Evolutionary conservation across 2,113 vertebrate species (phyloP).

Genomic region (Oxyruncus cristatus): DNA sequence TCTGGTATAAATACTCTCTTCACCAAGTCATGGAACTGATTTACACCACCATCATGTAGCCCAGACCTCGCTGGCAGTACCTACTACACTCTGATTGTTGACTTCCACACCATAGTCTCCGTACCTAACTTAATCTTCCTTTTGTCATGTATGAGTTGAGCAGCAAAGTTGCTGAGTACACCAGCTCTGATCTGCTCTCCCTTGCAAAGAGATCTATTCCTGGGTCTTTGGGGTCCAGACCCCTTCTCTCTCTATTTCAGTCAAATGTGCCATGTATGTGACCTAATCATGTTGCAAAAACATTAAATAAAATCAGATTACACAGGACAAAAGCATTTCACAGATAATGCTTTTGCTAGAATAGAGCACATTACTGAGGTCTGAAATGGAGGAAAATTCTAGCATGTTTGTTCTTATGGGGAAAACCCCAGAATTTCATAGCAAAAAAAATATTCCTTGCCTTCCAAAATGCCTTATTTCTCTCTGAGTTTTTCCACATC

Average conservation of each 20-base stretch:
- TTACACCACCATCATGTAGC: background rate
- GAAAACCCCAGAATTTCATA: background rate
- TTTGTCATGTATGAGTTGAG: background rate
- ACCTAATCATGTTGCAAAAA: background rate
- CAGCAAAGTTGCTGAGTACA: background rate
- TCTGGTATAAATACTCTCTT: background rate
- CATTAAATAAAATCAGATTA: background rate
- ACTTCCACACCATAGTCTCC: background rate
- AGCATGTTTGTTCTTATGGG: background rate
- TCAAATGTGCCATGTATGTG: background rate
- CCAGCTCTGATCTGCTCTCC: background rate
- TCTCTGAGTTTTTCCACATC: background rate
- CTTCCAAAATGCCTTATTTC: background rate
- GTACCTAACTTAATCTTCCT: background rate
- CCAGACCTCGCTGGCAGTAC: background rate
- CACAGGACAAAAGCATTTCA: background rate
- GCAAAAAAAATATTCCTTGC: background rate
- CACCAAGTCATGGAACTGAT: background rate
- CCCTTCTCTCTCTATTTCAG: background rate
- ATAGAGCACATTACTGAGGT: background rate
- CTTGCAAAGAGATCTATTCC: background rate
- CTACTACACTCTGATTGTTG: background rate
- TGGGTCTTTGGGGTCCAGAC: background rate
- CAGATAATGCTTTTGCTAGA: background rate
- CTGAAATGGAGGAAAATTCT: background rate